Conservation (phyloP, 2,797 vertebrate species). For the Danio tinwini region DNA sequence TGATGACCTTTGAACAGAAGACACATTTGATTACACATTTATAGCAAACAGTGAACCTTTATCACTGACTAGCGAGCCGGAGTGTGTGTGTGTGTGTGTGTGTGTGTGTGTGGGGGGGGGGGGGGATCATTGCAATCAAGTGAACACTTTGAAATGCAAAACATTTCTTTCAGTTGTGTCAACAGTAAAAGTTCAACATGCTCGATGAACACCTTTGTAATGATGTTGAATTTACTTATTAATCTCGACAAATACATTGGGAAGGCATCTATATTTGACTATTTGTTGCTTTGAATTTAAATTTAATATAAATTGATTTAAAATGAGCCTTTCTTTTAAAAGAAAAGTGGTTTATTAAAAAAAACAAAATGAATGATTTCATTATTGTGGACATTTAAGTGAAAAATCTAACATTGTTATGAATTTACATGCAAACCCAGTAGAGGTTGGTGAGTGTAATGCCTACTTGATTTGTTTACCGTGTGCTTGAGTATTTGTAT, state of each 20-base stretch:
- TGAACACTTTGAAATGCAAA: conserved; percentile 31
- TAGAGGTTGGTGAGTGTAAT: background rate
- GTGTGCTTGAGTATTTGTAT: background rate
- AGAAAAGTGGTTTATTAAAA: background rate
- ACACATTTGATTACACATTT: conserved; percentile 40
- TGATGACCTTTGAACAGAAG: conserved; percentile 38
- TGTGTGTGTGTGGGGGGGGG: background rate
- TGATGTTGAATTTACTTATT: background rate
- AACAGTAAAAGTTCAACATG: background rate
- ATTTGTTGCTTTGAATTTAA: background rate
- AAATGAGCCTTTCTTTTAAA: background rate
- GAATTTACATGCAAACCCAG: background rate
- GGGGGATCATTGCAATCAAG: background rate
- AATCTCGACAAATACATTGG: background rate
- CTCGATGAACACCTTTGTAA: background rate
- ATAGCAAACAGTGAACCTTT: conserved; percentile 42
- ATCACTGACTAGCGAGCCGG: conserved; percentile 19
- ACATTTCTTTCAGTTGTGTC: background rate
- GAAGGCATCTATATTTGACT: background rate
- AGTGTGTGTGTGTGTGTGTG: background rate
- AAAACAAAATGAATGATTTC: background rate
- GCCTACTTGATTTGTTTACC: background rate
- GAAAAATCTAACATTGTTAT: background rate
- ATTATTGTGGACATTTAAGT: background rate
- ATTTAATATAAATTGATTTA: background rate